Conservation (phyloP, 1,140 invertebrate genomes). For the Lasioglossum baleicum region DNA sequence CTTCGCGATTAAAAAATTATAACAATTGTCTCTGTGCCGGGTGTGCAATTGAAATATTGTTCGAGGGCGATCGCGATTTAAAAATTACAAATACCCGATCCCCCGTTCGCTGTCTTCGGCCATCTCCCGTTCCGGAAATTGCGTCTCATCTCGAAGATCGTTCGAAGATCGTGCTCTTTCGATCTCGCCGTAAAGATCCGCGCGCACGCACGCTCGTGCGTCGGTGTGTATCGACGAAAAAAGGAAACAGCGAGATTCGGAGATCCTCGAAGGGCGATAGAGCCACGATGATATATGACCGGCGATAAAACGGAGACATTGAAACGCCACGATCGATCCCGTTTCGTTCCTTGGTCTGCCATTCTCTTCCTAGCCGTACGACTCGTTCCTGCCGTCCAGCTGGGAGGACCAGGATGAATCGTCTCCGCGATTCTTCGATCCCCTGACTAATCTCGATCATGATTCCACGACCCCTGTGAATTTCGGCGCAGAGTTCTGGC, state of each 20-base stretch:
- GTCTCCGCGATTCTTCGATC: slow-evolving; percentile 35
- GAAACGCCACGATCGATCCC: slow-evolving; percentile 70
- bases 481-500: too few species aligned
- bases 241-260: slow-evolving; percentile 65
- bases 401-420: slow-evolving; percentile 9
- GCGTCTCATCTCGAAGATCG: slow-evolving; percentile 55
- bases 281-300: slow-evolving; percentile 77
- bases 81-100: too few species aligned
- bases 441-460: slow-evolving; percentile 32
- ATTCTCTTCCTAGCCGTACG: slow-evolving; percentile 41
- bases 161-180: slow-evolving; percentile 59
- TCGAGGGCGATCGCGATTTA: too few species aligned
- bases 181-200: slow-evolving; percentile 58
- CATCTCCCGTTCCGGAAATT: slow-evolving; percentile 66
- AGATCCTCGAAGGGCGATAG: slow-evolving; percentile 72
- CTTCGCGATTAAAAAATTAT: too few species aligned
- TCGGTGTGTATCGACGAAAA: not conserved
- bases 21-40: too few species aligned
- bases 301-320: slow-evolving; percentile 76
- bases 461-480: not conserved
- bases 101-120: not conserved
- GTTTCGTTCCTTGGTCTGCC: slow-evolving; percentile 65
- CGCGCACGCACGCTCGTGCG: slow-evolving; percentile 40
- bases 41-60: too few species aligned
- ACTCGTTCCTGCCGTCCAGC: slow-evolving; percentile 43